phyloP scores from a whole-genome alignment of 2,113 vertebrate genomes.

The Leptocoma aspasia region DNA sequence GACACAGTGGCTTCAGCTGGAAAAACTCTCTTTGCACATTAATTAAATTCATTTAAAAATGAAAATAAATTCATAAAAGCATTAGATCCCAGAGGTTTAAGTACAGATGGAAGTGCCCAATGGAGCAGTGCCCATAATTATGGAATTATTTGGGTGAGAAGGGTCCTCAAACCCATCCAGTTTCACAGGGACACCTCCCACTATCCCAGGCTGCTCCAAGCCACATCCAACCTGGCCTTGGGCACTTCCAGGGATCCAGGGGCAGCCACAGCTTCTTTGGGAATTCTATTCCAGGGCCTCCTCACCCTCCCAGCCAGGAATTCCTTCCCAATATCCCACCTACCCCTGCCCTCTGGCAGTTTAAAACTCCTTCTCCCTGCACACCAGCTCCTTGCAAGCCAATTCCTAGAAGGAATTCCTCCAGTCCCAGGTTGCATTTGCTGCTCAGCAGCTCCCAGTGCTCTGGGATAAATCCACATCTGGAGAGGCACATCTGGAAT shows the following conservation, averaged over 20 bases:
- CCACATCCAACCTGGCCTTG: neutral
- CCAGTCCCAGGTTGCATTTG: neutral
- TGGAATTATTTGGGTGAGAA: neutral
- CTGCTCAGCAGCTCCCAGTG: neutral
- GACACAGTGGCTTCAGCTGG: accelerated
- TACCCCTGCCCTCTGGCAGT: neutral
- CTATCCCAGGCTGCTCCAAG: neutral
- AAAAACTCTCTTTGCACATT: neutral
- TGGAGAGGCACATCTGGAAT: neutral
- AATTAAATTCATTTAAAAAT: neutral
- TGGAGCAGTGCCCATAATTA: accelerated
- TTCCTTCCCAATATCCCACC: neutral
- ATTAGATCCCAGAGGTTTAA: neutral
- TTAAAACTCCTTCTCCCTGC: neutral
- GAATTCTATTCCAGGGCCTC: neutral
- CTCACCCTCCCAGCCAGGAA: neutral
- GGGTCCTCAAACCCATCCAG: neutral
- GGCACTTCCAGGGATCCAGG: neutral
- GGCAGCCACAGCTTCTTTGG: neutral
- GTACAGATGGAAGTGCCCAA: accelerated
- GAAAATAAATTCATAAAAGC: neutral
- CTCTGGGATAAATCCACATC: neutral
- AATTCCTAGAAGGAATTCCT: neutral
- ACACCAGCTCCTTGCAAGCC: neutral
- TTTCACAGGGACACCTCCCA: neutral